Evolutionary conservation across 1,140 invertebrate genomes (phyloP).

Genomic region (Tetramorium simillimum): DNA sequence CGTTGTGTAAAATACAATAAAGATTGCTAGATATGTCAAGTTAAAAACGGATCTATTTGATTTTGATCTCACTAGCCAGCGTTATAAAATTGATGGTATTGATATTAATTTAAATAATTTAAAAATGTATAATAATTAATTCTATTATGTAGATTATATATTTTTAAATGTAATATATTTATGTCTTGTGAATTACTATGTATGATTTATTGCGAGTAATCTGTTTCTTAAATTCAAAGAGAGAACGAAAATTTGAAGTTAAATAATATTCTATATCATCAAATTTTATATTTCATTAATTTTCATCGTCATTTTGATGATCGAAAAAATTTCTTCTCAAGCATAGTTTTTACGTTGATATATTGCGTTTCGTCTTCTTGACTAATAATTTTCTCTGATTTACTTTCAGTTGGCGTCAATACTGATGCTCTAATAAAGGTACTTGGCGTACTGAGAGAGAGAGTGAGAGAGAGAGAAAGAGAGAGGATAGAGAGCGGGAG

Average conservation of each 20-base stretch:
- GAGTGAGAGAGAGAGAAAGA: conserved; percentile 31
- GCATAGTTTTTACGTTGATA: background rate
- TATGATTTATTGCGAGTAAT: background rate
- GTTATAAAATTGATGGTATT: background rate
- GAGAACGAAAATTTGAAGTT: background rate
- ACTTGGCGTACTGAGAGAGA: conserved; percentile 35
- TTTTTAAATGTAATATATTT: background rate
- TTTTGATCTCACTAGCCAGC: no score
- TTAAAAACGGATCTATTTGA: no score
- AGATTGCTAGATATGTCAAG: no score
- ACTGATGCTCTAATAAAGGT: conserved; percentile 70
- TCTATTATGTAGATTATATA: background rate
- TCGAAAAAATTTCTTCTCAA: background rate
- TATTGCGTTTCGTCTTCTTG: background rate
- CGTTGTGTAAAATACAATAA: no score
- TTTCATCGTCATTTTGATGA: background rate
- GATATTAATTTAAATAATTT: conserved; percentile 1
- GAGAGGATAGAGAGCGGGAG: conserved; percentile 52
- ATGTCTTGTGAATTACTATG: background rate
- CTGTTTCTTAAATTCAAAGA: background rate
- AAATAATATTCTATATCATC: background rate
- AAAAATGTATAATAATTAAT: background rate
- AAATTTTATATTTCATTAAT: background rate
- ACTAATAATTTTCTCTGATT: background rate
- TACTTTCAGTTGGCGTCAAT: conserved; percentile 52